Conservation (phyloP, 2,113 vertebrate species). For the Megaceryle torquata region DNA sequence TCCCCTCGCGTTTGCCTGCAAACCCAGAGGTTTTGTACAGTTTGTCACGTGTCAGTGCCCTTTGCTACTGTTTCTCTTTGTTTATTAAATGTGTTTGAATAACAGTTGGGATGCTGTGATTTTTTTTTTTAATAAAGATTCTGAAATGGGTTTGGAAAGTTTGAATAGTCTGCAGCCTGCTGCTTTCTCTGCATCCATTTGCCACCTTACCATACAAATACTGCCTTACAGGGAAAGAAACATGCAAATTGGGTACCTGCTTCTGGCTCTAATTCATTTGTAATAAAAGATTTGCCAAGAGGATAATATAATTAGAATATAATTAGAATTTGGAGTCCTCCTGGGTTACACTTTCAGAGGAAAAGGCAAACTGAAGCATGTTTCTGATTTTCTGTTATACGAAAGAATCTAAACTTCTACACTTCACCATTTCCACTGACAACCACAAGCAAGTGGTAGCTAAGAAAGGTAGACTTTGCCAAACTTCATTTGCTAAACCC, state of each 20-base stretch:
- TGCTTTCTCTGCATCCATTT: background rate
- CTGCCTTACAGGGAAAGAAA: background rate
- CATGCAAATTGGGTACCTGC: background rate
- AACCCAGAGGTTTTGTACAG: conserved; percentile 51
- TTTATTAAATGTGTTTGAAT: conserved; percentile 74
- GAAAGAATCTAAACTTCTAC: background rate
- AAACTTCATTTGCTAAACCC: background rate
- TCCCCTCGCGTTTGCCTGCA: conserved; percentile 17
- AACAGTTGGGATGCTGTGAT: conserved; percentile 65
- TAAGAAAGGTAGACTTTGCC: background rate
- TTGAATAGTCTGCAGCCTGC: background rate
- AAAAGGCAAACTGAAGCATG: background rate
- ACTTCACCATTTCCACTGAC: background rate
- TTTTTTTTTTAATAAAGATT: conserved; percentile 62
- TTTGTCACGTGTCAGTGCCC: conserved; percentile 63
- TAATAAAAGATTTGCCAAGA: background rate
- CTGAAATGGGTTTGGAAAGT: conserved; percentile 23
- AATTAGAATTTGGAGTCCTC: background rate
- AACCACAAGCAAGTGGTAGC: background rate
- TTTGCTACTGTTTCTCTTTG: conserved; percentile 70
- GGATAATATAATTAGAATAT: background rate
- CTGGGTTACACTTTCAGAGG: background rate
- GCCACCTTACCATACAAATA: background rate
- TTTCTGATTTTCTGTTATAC: background rate
- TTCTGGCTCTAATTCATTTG: background rate